Percentiles rank a stretch among this genome's conserved stretches.
Conservation (phyloP, 2,888 invertebrate species). For the Nipponacmea schrenckii region DNA sequence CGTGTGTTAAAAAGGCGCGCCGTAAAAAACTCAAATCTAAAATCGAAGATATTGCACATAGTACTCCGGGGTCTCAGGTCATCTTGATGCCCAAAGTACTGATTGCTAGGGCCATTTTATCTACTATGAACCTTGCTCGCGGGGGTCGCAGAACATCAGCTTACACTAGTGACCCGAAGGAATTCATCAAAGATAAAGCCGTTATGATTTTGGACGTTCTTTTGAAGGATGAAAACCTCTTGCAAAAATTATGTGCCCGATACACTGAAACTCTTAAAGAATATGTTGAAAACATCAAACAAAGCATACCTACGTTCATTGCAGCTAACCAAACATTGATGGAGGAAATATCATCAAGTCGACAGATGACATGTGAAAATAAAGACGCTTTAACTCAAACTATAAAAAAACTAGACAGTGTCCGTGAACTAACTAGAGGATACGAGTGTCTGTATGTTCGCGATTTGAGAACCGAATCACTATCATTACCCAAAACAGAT, state of each 20-base stretch:
- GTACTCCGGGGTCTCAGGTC: neutral
- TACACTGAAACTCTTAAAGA: neutral
- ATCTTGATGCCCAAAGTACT: neutral
- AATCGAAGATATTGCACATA: neutral
- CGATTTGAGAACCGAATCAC: conserved; percentile 8
- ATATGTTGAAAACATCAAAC: neutral
- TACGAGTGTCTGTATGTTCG: conserved; percentile 41
- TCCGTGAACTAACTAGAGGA: conserved; percentile 37
- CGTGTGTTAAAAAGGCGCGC: neutral
- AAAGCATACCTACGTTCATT: conserved; percentile 41
- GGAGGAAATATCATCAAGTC: conserved; percentile 34
- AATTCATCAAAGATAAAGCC: conserved; percentile 1
- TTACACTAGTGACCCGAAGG: neutral
- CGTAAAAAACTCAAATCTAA: neutral
- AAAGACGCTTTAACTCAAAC: conserved; percentile 35
- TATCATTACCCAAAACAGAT: neutral
- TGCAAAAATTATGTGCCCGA: neutral
- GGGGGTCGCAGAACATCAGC: neutral
- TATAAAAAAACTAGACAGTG: conserved; percentile 40
- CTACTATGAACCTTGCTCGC: neutral
- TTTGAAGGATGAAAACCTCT: neutral
- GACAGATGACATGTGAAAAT: conserved; percentile 31
- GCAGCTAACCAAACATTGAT: conserved; percentile 42
- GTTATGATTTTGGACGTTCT: neutral
- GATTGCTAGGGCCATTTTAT: neutral